Conservation (phyloP, 2,888 invertebrate genomes). For the Ligdia adustata region DNA sequence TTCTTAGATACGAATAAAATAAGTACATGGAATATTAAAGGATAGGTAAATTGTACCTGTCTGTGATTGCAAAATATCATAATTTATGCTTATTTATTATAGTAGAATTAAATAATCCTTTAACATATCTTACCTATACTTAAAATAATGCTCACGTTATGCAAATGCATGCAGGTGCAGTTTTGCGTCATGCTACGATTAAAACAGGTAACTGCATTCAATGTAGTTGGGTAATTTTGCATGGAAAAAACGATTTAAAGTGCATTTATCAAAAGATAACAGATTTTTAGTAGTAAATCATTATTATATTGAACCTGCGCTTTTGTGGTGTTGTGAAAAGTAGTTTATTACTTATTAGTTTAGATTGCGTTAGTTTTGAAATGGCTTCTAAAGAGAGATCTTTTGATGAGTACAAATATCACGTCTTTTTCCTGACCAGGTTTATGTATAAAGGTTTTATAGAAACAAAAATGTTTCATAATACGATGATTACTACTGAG, state of each 20-base stretch:
- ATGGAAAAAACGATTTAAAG: slow-evolving; percentile 5
- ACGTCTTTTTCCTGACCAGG: too few relatives aligned
- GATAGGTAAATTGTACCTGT: neutral
- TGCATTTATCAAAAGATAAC: slow-evolving; percentile 4
- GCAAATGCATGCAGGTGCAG: slow-evolving; percentile 13
- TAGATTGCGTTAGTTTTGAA: neutral
- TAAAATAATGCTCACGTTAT: slow-evolving; percentile 8
- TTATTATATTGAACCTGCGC: too few relatives aligned
- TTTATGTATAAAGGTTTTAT: too few relatives aligned
- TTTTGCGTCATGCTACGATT: slow-evolving; percentile 4
- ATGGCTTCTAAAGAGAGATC: too few relatives aligned
- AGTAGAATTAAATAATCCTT: slow-evolving; percentile 1
- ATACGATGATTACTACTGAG: neutral
- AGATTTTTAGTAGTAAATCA: slow-evolving; percentile 1
- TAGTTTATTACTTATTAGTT: too few relatives aligned
- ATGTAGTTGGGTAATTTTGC: slow-evolving; percentile 6
- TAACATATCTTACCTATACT: neutral
- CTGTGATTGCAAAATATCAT: neutral
- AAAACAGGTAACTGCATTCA: slow-evolving; percentile 5
- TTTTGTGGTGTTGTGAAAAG: too few relatives aligned
- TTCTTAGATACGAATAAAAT: too few relatives aligned
- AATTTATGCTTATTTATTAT: neutral
- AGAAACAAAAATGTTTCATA: too few relatives aligned
- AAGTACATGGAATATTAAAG: too few relatives aligned
- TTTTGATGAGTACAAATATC: too few relatives aligned